Percentiles rank a stretch among this genome's conserved stretches.
phyloP scores from a whole-genome alignment of 1,140 invertebrate species.

The Trachymyrmex cornetzi region DNA sequence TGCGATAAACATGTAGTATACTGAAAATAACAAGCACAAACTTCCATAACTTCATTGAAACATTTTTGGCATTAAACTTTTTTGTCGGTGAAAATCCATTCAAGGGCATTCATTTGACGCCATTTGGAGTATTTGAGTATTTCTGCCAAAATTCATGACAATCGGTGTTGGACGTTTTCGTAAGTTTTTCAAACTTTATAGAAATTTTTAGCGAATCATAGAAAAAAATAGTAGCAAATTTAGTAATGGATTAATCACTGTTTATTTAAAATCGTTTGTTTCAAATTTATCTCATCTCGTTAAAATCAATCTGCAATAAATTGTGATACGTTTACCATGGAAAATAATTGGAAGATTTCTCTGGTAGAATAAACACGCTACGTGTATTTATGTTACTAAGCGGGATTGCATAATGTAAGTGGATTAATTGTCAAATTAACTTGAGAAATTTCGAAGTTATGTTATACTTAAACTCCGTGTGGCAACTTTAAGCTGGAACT shows the following conservation, averaged over 20 bases:
- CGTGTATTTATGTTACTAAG: conserved; percentile 32
- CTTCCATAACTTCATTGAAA: too few relatives aligned
- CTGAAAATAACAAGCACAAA: too few relatives aligned
- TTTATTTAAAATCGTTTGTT: background rate
- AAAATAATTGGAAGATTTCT: background rate
- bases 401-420: conserved; percentile 51
- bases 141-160: too few relatives aligned
- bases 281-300: background rate
- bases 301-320: background rate
- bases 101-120: too few relatives aligned
- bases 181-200: background rate
- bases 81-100: too few relatives aligned
- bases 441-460: conserved; percentile 66
- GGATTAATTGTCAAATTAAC: conserved; percentile 71
- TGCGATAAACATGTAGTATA: too few relatives aligned
- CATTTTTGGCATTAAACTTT: too few relatives aligned
- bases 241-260: background rate
- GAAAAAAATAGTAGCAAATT: background rate
- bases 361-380: background rate
- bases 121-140: too few relatives aligned
- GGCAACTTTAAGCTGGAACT: conserved; percentile 56
- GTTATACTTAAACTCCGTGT: conserved; percentile 65
- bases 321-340: background rate
- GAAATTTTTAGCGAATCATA: background rate
- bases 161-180: too few relatives aligned